phyloP scores from a whole-genome alignment of 2,888 invertebrate species.

The Lissocephala sabroskyi region DNA sequence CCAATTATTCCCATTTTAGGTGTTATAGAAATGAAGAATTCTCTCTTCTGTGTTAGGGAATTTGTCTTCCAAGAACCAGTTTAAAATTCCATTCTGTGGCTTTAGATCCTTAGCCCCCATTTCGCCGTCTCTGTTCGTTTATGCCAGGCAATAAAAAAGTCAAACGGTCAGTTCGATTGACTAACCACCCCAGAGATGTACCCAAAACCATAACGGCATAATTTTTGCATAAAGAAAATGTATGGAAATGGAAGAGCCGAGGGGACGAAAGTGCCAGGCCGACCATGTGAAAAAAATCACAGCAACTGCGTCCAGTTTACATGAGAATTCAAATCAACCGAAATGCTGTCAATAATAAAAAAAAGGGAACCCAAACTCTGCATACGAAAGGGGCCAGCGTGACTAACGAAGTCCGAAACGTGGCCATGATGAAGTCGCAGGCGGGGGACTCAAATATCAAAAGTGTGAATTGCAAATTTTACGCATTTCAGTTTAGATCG shows the following conservation, averaged over 20 bases:
- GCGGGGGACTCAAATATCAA: conserved; percentile 44
- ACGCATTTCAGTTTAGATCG: conserved; percentile 29
- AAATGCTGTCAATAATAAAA: conserved; percentile 59
- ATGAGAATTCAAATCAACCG: conserved; percentile 63
- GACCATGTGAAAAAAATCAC: conserved; percentile 49
- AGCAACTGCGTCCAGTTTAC: conserved; percentile 36
- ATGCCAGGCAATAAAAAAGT: conserved; percentile 54
- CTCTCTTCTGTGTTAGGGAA: too few species aligned
- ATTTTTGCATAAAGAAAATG: conserved; percentile 70
- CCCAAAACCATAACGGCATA: conserved; percentile 66
- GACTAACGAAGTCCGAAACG: conserved; percentile 56
- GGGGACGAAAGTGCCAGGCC: conserved; percentile 3
- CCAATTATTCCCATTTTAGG: too few species aligned
- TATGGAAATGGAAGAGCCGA: conserved; percentile 58
- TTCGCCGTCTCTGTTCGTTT: too few species aligned
- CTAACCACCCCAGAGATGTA: conserved; percentile 19
- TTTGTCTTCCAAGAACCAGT: too few species aligned
- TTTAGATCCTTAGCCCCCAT: too few species aligned
- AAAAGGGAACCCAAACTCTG: conserved; percentile 8
- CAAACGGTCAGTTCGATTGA: conserved; percentile 61
- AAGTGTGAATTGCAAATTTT: conserved; percentile 68
- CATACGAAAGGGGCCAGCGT: conserved; percentile 16
- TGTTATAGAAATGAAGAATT: too few species aligned
- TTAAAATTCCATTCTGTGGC: too few species aligned
- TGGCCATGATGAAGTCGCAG: conserved; percentile 20